Evolutionary conservation across 2,797 vertebrate species (phyloP), one percentile per base, ranked within the genome.

Genomic region (Ceryle rudis): DNA sequence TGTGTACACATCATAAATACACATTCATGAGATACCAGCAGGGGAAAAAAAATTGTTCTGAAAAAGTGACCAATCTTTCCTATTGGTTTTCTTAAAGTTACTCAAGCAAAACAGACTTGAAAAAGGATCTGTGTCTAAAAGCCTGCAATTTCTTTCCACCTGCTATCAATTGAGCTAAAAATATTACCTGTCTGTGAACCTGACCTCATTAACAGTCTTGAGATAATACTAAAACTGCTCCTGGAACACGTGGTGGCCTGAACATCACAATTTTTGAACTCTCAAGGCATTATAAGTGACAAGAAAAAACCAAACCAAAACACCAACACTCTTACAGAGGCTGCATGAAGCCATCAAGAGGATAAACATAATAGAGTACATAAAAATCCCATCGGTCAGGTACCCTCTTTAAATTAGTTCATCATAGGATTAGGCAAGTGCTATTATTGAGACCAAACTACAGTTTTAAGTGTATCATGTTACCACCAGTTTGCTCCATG

Each of bases 171-270:
- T 42, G 12, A 79, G 39, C 62, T 93, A 89, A 90, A 96, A 94
- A 84, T 75, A 89, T 13, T 61, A 79, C 14, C 57, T 35, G 14
- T 62, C 77, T 79, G 46, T 79, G 66, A 95, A 92, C 26, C 4
- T 70, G 74, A 81, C 35, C 58, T 77, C 78, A 73, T 75, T 77
- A 95, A 47, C 44, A 82, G n/a, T 19, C 62, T 80, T 65, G 20
- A 92, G 49, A 86, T 51, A 77, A 86, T 93, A 86, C 52, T 54
- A 37, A 81, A 94, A 65, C 29, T 81, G 39, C n/a, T 84, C 42
- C 52, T 6, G 41, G 55, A 92, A 83, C 10, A 25, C 1, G 14
- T 15, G 8, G 25, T 47, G 4, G 35, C 29, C 42, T 58, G 79
- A 51, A 11, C 29, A 70, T 44, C 11, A 46, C 23, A 42, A 16